Conservation (phyloP, 2,113 vertebrate species). For the Oreochromis spilurus region DNA sequence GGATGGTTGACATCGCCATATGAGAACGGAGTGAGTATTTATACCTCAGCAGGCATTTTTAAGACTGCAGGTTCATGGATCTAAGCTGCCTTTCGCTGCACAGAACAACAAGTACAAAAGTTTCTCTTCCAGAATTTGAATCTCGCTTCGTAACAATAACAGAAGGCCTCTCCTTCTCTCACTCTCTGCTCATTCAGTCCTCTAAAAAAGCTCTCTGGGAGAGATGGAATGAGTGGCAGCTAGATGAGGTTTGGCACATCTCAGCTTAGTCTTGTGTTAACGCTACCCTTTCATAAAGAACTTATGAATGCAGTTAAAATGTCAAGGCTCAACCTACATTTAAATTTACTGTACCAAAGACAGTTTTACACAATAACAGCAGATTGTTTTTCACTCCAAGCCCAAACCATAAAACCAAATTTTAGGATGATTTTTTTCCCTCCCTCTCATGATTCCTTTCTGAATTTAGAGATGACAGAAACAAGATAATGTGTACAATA, state of each 20-base stretch:
- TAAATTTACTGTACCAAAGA: slow-evolving; percentile 27
- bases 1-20: slow-evolving; percentile 89
- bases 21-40: slow-evolving; percentile 85
- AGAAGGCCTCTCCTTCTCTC: neutral
- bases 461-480: neutral
- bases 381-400: neutral
- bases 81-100: neutral
- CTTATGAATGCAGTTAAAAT: slow-evolving; percentile 51
- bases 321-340: slow-evolving; percentile 39
- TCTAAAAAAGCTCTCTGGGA: slow-evolving; percentile 17
- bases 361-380: neutral
- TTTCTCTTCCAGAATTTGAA: neutral
- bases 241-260: slow-evolving; percentile 44
- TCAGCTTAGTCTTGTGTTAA: slow-evolving; percentile 30
- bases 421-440: neutral
- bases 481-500: neutral
- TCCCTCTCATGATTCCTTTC: neutral
- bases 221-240: slow-evolving; percentile 55
- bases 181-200: neutral
- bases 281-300: slow-evolving; percentile 53
- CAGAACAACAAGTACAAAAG: neutral
- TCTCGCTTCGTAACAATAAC: neutral
- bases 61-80: slow-evolving; percentile 27
- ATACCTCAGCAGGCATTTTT: slow-evolving; percentile 51
- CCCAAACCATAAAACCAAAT: neutral